phyloP scores from a whole-genome alignment of 2,797 vertebrate species.

The Cyprinella venusta region DNA sequence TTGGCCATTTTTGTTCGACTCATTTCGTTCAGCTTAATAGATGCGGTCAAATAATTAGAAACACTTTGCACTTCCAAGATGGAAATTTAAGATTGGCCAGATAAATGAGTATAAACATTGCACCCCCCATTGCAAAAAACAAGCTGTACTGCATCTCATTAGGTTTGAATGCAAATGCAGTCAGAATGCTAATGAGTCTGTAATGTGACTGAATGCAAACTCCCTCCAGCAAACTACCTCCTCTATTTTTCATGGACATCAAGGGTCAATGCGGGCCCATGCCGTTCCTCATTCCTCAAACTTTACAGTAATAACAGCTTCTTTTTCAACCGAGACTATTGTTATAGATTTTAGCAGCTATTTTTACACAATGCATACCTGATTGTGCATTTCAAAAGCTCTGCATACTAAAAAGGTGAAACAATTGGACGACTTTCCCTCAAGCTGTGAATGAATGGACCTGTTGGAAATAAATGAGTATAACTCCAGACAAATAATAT shows the following conservation, averaged over 20 bases:
- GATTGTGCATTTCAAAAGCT: neutral
- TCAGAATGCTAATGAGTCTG: conserved; percentile 41
- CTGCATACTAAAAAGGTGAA: conserved; percentile 2
- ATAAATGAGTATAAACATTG: conserved; percentile 37
- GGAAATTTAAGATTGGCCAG: conserved; percentile 39
- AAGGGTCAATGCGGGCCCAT: neutral
- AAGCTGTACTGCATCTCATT: conserved; percentile 34
- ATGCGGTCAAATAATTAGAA: conserved; percentile 43
- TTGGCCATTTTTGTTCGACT: conserved; percentile 19
- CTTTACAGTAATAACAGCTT: conserved; percentile 23
- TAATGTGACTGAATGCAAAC: conserved; percentile 39
- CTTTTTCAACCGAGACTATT: conserved; percentile 2
- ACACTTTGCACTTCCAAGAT: conserved; percentile 32
- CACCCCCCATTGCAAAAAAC: conserved; percentile 6
- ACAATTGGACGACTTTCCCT: conserved; percentile 18
- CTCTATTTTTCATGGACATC: conserved; percentile 29
- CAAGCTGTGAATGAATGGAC: conserved; percentile 20
- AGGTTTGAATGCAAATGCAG: conserved; percentile 22
- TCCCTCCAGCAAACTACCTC: conserved; percentile 12
- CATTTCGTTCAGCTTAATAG: conserved; percentile 17
- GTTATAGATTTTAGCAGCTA: conserved; percentile 4
- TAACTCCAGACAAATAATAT: neutral
- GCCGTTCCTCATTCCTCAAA: neutral
- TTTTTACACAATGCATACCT: conserved; percentile 14
- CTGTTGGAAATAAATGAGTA: conserved; percentile 7